Conservation (phyloP, 2,888 invertebrate species). For the Lamellibrachia columna region DNA sequence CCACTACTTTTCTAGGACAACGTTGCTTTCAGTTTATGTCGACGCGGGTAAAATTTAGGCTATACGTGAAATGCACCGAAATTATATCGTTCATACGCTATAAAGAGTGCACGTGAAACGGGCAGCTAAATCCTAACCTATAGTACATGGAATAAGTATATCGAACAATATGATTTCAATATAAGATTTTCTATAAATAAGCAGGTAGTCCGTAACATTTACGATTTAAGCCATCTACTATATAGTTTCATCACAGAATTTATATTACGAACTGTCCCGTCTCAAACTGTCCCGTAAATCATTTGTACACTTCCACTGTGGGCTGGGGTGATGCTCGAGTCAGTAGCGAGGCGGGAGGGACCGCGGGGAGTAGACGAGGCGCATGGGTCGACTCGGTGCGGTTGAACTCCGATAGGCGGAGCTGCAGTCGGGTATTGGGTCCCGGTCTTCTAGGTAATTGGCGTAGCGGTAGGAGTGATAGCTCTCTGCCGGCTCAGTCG, state of each 20-base stretch:
- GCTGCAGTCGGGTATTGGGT: neutral
- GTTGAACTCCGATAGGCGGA: neutral
- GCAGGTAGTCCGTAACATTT: neutral
- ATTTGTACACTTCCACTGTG: neutral
- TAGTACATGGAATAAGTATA: no score
- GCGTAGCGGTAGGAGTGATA: constrained; percentile 6
- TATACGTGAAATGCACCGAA: no score
- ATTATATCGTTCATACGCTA: no score
- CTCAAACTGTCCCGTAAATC: neutral
- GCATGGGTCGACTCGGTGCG: neutral
- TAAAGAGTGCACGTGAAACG: no score
- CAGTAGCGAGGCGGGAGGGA: neutral
- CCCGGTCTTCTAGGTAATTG: neutral
- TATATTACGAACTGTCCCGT: neutral
- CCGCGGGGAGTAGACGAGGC: neutral
- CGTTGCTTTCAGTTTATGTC: no score
- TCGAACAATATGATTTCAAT: neutral
- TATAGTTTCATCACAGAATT: neutral
- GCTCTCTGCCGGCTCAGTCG: neutral
- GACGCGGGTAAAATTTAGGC: no score
- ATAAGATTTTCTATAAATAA: neutral
- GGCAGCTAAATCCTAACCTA: no score
- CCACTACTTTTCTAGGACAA: no score
- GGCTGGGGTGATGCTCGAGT: neutral
- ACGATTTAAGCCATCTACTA: neutral